Base-by-base conservation (phyloP, 2,797 vertebrate species). In the Acanthiza pusilla region DNA sequence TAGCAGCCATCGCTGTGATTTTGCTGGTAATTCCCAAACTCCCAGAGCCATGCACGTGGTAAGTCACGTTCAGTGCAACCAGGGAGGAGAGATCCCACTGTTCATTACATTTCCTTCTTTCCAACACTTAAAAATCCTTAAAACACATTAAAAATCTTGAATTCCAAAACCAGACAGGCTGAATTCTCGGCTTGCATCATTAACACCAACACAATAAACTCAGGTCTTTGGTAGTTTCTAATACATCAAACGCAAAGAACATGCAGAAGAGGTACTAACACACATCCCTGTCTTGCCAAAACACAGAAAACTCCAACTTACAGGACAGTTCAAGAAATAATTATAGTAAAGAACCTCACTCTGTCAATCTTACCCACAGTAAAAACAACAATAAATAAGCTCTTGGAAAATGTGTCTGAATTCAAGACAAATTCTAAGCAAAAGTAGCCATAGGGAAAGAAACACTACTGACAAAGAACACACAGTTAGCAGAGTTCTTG, bases 381-480 rank as follows among this genome's bases (percentile, higher is more conserved):
- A 5, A 48, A 55, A 86, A 70, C 47, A 40, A 11, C 2, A 88
- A 11, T 32, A 91, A 82, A 55, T 80, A 53, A 92, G 32, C 11
- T 81, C 19, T 91, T 57, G 1, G 7, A 89, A 88, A 82, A 93
- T 54, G 11, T 21, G 7, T 60, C 74, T 60, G 43, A 88, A 84
- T 85, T 85, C 30, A 86, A 93, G 27, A 62, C 25, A 89, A 94
- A 91, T 55, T 85, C 55, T 72, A 91, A 72, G 57, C 74, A 86
- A 89, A 80, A 86, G 63, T 32, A 68, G 43, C 43, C 82, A 88
- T 2, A 26, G 12, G 38, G 40, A 83, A 83, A 87, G 26, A 93
- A 70, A 38, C 26, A 76, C 22, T 32, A 79, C 16, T 5, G 26
- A 55, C 54, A 93, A 71, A 36, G 58, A 88, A 90, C 85, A 78